A percentile compares a stretch with the other conserved stretches of the same genome.
Evolutionary conservation across 2,888 invertebrate species (phyloP).

Genomic region (Celastrina argiolus): DNA sequence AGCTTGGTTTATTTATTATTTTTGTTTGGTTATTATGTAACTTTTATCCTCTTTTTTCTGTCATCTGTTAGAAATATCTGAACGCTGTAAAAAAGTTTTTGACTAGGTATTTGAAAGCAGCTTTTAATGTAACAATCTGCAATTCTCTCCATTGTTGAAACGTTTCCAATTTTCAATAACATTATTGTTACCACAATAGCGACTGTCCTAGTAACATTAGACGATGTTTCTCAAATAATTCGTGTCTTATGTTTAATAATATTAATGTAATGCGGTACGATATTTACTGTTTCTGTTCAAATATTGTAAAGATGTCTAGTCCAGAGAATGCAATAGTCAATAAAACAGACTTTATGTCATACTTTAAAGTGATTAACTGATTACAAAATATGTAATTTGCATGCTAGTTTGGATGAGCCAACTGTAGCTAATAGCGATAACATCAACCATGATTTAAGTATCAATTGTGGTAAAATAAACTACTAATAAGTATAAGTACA

Average conservation of each 20-base stretch:
- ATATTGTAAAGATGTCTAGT: constrained; percentile 39
- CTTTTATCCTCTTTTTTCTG: no score
- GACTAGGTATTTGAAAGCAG: no score
- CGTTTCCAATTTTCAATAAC: constrained; percentile 45
- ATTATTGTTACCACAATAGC: constrained; percentile 44
- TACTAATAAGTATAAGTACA: no score
- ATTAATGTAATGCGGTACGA: constrained; percentile 40
- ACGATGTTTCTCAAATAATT: constrained; percentile 60
- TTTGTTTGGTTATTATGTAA: no score
- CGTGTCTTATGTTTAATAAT: constrained; percentile 61
- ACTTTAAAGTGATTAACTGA: no score
- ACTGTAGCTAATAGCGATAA: no score
- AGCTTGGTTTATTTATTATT: no score
- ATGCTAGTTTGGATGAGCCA: neutral
- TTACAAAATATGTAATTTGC: no score
- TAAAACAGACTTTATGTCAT: neutral
- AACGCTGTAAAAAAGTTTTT: no score
- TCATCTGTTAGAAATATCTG: no score
- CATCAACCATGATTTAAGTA: no score
- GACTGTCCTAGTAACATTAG: constrained; percentile 55
- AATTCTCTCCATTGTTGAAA: constrained; percentile 42
- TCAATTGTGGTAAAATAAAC: no score
- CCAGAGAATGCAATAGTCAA: neutral
- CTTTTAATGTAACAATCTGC: neutral
- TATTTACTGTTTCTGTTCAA: constrained; percentile 52